Evolutionary conservation across 1,140 invertebrate species (phyloP).

Genomic region (Drosophila azteca): DNA sequence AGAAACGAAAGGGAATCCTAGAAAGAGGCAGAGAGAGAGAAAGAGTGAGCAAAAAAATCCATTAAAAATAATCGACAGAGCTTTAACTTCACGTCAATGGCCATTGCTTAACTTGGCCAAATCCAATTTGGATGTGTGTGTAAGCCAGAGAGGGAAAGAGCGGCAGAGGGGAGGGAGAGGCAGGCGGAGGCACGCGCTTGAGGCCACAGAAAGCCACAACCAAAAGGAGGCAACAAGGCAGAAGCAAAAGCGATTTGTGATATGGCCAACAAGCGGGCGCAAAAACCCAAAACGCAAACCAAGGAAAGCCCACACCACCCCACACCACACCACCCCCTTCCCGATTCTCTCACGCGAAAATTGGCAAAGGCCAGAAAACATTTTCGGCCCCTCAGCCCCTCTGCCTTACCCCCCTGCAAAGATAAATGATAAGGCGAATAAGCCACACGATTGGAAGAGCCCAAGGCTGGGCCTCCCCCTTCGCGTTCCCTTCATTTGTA

Average conservation of each 20-base stretch:
- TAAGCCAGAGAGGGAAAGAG: not conserved
- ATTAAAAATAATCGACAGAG: constrained; percentile 69
- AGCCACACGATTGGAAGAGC: constrained; percentile 7
- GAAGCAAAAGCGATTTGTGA: constrained; percentile 46
- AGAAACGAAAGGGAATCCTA: too few species aligned
- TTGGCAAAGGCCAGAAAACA: constrained; percentile 52
- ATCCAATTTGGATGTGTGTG: constrained; percentile 73
- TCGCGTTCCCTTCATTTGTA: constrained; percentile 18
- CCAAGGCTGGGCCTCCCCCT: not conserved
- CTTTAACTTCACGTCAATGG: constrained; percentile 44
- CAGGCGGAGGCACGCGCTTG: constrained; percentile 48
- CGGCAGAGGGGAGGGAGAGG: not conserved
- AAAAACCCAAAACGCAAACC: constrained; percentile 31
- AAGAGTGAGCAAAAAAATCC: constrained; percentile 33
- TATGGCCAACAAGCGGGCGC: constrained; percentile 41
- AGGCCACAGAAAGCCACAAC: constrained; percentile 60
- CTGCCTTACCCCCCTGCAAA: not conserved
- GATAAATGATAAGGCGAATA: constrained; percentile 79
- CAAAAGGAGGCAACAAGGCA: constrained; percentile 26
- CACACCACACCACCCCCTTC: not conserved
- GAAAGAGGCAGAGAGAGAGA: not conserved
- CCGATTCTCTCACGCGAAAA: constrained; percentile 38
- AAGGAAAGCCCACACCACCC: not conserved
- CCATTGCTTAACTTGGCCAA: constrained; percentile 68
- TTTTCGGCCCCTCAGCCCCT: constrained; percentile 33